Evolutionary conservation across 2,888 invertebrate genomes (phyloP).

Genomic region (Baccha elongata): DNA sequence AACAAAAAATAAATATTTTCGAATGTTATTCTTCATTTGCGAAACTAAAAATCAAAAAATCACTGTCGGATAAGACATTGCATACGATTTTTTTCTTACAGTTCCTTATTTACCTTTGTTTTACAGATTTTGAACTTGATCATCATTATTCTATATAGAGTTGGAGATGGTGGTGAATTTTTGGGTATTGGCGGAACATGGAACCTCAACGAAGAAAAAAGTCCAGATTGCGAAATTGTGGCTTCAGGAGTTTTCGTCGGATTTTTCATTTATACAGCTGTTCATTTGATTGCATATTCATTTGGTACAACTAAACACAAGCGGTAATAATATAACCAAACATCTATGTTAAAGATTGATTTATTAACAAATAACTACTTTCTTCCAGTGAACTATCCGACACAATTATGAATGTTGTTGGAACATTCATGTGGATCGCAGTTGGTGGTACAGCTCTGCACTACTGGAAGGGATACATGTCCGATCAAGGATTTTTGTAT

Average conservation of each 20-base stretch:
- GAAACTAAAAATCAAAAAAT: not conserved
- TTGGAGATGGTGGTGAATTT: conserved; percentile 92
- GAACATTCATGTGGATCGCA: conserved; percentile 92
- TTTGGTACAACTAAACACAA: conserved; percentile 91
- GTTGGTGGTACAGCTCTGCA: conserved; percentile 93
- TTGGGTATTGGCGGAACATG: conserved; percentile 94
- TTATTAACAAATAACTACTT: not conserved
- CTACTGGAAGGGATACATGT: conserved; percentile 94
- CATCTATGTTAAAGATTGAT: not conserved
- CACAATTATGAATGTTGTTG: conserved; percentile 93
- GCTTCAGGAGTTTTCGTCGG: conserved; percentile 94
- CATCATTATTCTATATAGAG: conserved; percentile 90
- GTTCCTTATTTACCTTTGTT: conserved; percentile 9
- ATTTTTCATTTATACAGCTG: conserved; percentile 91
- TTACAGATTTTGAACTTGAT: conserved; percentile 91
- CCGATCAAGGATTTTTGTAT: conserved; percentile 89
- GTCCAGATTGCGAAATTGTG: conserved; percentile 93
- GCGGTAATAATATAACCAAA: conserved; percentile 83
- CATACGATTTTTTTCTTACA: not conserved
- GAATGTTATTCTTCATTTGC: too few relatives aligned
- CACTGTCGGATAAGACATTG: conserved; percentile 35
- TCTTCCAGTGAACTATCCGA: conserved; percentile 87
- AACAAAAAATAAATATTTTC: too few relatives aligned
- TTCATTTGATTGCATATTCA: conserved; percentile 88
- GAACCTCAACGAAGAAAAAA: conserved; percentile 95